These are phyloP conservation scores for Epinotia demarniana DNA, from an alignment of 2,888 invertebrate genomes.

Conservation along the genomic window DNA sequence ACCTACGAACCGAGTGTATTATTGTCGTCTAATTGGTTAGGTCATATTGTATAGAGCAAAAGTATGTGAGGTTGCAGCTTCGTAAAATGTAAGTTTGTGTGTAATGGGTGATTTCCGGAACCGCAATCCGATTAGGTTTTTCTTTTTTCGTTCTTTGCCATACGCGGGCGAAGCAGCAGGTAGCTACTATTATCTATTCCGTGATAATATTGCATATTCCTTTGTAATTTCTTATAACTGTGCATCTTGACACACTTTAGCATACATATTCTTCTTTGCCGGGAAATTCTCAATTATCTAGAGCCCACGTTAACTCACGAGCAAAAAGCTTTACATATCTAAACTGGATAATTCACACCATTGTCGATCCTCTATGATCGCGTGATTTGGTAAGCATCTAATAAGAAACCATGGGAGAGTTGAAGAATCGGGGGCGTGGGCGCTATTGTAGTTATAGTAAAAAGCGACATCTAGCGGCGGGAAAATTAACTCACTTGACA, in stretches of 20 bases:
- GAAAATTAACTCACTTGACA: constrained; percentile 51
- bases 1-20: too few relatives aligned
- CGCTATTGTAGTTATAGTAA: constrained; percentile 52
- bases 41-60: too few relatives aligned
- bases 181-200: too few relatives aligned
- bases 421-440: constrained; percentile 60
- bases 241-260: neutral
- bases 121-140: too few relatives aligned
- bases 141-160: too few relatives aligned
- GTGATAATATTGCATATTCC: too few relatives aligned
- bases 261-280: constrained; percentile 1
- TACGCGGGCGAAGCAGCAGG: too few relatives aligned
- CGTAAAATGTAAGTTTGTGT: too few relatives aligned
- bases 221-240: neutral
- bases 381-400: constrained; percentile 54
- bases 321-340: constrained; percentile 25
- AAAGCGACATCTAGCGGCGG: constrained; percentile 52
- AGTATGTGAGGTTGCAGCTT: too few relatives aligned
- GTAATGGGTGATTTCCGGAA: too few relatives aligned
- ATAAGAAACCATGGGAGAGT: constrained; percentile 60
- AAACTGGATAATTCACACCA: constrained; percentile 44
- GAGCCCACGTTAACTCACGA: neutral
- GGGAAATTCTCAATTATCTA: constrained; percentile 6
- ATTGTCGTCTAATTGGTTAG: too few relatives aligned
- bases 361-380: constrained; percentile 52